Evolutionary conservation across 2,888 invertebrate species (phyloP).

Genomic region (Rhingia campestris): DNA sequence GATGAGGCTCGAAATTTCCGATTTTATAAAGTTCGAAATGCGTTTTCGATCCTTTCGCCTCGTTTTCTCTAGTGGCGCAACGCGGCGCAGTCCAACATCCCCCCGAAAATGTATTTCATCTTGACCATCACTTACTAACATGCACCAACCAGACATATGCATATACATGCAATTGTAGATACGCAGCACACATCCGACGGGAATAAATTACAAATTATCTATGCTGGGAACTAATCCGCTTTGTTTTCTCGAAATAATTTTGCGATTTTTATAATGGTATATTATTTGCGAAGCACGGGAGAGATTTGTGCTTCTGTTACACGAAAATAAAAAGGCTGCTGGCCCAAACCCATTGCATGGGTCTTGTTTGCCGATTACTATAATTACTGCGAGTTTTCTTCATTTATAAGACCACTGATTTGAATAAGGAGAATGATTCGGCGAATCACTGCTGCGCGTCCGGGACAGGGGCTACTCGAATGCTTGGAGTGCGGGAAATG

Average conservation of each 20-base stretch:
- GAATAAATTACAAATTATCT: slow-evolving; percentile 72
- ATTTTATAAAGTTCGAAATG: slow-evolving; percentile 67
- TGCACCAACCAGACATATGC: slow-evolving; percentile 1
- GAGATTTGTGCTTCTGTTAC: slow-evolving; percentile 61
- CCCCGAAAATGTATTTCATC: slow-evolving; percentile 36
- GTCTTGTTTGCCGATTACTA: slow-evolving; percentile 78
- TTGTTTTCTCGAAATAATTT: slow-evolving; percentile 73
- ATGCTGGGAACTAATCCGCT: slow-evolving; percentile 73
- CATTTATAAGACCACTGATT: slow-evolving; percentile 75
- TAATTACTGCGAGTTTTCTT: slow-evolving; percentile 79
- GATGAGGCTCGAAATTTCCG: slow-evolving; percentile 52
- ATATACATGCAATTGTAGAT: slow-evolving; percentile 1
- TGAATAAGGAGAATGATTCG: slow-evolving; percentile 72
- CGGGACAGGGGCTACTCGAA: slow-evolving; percentile 24
- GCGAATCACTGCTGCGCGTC: slow-evolving; percentile 33
- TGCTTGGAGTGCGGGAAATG: slow-evolving; percentile 59
- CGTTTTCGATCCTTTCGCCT: slow-evolving; percentile 62
- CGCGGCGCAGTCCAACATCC: neutral
- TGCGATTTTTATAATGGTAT: slow-evolving; percentile 72
- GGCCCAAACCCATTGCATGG: slow-evolving; percentile 43
- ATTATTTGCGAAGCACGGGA: slow-evolving; percentile 60
- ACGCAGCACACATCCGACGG: slow-evolving; percentile 38
- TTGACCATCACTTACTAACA: slow-evolving; percentile 56
- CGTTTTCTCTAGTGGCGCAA: neutral
- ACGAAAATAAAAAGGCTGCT: slow-evolving; percentile 41